A percentile compares a stretch with the other conserved stretches of the same genome.
These are phyloP conservation scores for Leptocoma aspasia DNA, from an alignment of 2,113 vertebrate species.

Conservation along the genomic window DNA sequence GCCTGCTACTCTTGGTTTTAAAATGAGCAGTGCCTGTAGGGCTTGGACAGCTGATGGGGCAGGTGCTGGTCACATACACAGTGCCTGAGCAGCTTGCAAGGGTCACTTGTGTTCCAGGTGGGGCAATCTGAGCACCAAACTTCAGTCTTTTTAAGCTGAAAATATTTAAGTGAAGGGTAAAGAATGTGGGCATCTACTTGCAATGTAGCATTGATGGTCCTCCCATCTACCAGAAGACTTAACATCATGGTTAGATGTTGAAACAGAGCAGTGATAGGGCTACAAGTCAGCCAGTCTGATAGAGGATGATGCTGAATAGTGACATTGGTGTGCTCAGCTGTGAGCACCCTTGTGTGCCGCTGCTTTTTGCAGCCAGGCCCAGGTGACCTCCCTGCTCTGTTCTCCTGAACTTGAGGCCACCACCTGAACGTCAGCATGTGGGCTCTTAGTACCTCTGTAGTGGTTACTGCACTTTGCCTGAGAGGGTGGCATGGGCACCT, in stretches of 20 bases:
- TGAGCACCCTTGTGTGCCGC: background rate
- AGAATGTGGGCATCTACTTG: background rate
- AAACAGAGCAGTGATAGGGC: background rate
- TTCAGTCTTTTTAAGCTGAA: background rate
- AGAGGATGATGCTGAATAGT: background rate
- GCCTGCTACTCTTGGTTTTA: background rate
- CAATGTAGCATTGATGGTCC: background rate
- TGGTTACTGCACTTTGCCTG: background rate
- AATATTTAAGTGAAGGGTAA: background rate
- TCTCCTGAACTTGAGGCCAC: background rate
- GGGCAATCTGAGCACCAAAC: background rate
- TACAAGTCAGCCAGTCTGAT: background rate
- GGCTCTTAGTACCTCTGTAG: background rate
- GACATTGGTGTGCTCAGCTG: background rate
- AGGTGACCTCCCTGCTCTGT: background rate
- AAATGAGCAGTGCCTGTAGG: background rate
- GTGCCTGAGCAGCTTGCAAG: background rate
- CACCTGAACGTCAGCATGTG: background rate
- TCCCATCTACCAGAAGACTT: background rate
- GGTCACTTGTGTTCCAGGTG: background rate
- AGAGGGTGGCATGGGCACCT: background rate
- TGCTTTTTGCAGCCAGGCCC: background rate
- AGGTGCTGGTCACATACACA: accelerated
- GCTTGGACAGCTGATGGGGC: background rate
- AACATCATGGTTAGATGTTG: background rate